These are phyloP conservation scores for Drosophila busckii DNA, from an alignment of 1,140 invertebrate species.

Conservation along the genomic window DNA sequence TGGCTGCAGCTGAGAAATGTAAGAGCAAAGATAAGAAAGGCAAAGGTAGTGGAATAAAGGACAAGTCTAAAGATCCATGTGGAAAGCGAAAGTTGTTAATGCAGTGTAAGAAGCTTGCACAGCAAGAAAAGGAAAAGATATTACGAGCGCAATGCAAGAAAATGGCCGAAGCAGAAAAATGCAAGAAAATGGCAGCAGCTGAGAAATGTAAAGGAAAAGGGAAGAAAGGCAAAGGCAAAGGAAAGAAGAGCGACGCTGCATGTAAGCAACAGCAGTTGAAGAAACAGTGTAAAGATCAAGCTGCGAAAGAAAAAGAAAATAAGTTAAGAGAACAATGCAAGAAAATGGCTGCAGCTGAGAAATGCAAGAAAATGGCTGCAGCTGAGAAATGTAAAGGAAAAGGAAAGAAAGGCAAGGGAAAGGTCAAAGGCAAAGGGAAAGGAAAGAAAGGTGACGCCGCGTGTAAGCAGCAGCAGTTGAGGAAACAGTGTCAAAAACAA, in stretches of 20 bases:
- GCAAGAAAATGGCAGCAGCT: constrained; percentile 5
- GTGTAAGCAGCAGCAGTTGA: no score
- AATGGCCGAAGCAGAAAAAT: constrained; percentile 7
- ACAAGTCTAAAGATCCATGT: not conserved
- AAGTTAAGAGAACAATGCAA: not conserved
- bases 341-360: not conserved
- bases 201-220: not conserved
- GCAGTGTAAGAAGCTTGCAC: not conserved
- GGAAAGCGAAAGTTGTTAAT: no score
- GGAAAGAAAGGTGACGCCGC: not conserved
- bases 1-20: not conserved
- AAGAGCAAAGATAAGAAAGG: constrained; percentile 7
- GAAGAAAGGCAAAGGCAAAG: constrained; percentile 2
- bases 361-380: constrained; percentile 6
- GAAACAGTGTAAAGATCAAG: constrained; percentile 8
- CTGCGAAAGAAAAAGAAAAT: not conserved
- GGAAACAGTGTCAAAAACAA: no score
- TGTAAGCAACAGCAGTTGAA: not conserved
- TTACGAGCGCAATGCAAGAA: constrained; percentile 4
- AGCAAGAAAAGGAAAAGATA: not conserved
- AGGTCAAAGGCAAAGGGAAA: not conserved
- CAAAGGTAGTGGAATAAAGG: not conserved
- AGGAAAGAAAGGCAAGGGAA: constrained; percentile 5
- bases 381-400: constrained; percentile 6
- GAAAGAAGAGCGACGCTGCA: not conserved